phyloP scores from a whole-genome alignment of 2,888 invertebrate species.

The Tipula vernalis region DNA sequence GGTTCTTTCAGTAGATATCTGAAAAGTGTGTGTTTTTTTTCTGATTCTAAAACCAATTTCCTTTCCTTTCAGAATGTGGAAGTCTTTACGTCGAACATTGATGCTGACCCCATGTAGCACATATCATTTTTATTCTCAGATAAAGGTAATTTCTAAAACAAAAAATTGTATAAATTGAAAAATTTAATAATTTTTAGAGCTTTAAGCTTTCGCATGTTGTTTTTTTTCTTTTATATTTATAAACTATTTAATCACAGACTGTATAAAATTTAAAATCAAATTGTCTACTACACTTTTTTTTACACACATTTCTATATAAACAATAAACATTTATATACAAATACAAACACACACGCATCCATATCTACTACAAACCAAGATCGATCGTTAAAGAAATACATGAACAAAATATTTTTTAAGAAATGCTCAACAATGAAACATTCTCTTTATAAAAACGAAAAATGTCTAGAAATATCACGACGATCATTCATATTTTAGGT shows the following conservation, averaged over 20 bases:
- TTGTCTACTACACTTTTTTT: neutral
- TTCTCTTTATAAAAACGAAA: neutral
- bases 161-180: neutral
- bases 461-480: neutral
- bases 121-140: neutral
- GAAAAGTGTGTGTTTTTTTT: neutral
- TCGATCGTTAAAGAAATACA: neutral
- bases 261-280: neutral
- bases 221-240: neutral
- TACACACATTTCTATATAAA: neutral
- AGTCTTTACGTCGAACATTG: neutral
- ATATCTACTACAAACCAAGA: neutral
- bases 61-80: neutral
- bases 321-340: neutral
- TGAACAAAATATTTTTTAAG: neutral
- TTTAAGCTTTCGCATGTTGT: neutral
- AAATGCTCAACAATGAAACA: neutral
- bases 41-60: neutral
- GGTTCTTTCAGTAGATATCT: neutral
- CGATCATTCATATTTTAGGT: neutral
- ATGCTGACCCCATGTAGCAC: neutral
- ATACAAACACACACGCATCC: neutral
- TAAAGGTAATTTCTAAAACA: neutral
- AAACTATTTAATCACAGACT: slow-evolving; percentile 4
- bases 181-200: neutral